phyloP scores from a whole-genome alignment of 1,140 invertebrate genomes.

The Araneus ventricosus region DNA sequence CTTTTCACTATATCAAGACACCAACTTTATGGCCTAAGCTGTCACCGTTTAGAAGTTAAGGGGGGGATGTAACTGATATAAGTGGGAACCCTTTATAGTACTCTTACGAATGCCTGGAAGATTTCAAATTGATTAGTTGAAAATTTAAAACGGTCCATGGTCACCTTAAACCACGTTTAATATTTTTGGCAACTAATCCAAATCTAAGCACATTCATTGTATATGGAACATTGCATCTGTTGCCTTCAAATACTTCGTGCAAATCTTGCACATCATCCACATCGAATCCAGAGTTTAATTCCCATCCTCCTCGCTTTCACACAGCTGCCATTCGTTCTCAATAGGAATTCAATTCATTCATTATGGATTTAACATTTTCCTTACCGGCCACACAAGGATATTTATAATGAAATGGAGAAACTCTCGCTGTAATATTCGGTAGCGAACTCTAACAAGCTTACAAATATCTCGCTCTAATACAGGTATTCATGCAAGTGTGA shows the following conservation, averaged over 20 bases:
- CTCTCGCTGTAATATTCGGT: too few relatives aligned
- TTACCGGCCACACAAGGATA: not conserved
- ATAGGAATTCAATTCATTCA: not conserved
- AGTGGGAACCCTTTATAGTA: too few relatives aligned
- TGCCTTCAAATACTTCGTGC: not conserved
- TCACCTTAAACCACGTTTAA: too few relatives aligned
- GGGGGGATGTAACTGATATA: too few relatives aligned
- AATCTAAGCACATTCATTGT: not conserved
- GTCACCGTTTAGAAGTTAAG: too few relatives aligned
- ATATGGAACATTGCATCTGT: not conserved
- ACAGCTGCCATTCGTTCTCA: too few relatives aligned
- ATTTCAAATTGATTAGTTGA: too few relatives aligned
- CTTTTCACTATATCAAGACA: too few relatives aligned
- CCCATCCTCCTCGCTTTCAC: not conserved
- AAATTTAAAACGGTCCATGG: too few relatives aligned
- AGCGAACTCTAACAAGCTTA: not conserved
- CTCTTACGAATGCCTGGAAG: too few relatives aligned
- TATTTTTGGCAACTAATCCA: not conserved
- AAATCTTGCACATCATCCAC: not conserved
- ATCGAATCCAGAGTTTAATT: not conserved
- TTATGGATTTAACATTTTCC: not conserved
- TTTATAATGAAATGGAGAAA: not conserved
- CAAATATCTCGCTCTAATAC: not conserved
- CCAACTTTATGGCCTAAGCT: too few relatives aligned
- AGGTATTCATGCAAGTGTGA: too few relatives aligned